Base-by-base conservation (phyloP, 2,888 invertebrate species). In the Mesorhabditis spiculigera region DNA sequence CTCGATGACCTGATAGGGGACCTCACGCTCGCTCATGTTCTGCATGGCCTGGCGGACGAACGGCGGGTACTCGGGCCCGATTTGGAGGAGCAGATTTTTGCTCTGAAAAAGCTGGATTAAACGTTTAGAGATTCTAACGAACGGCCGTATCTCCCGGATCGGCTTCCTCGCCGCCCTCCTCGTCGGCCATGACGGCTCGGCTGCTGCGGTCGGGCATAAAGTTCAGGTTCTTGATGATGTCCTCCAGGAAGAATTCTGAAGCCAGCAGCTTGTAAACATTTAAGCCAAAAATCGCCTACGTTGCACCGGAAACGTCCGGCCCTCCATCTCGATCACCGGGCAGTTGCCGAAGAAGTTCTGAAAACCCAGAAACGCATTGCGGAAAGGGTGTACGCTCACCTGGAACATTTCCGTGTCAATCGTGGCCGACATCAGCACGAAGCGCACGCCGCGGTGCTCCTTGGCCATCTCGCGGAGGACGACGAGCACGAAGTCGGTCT, bases 391-490 rank as follows among this genome's bases (percentile, higher is more conserved):
- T 28, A 28, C 28, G 28, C 28, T 50, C n/a, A 50, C 90, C 0
- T 92, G 91, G 87, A 98, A 98, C 4, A 96, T 89, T 0, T 92
- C 90, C 0, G 94, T 95, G 83, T 98, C 96, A 62, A 98, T 94
- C 0, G 97, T 97, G 8, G 97, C 97, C 0, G 96, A 96, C 97
- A 98, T 97, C 45, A 98, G 91, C 69, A 98, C 92, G 6, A 98
- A 91, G 50, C 94, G 90, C 43, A 98, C 87, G 79, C 96, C 93
- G 0, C 94, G 94, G 88, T 93, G 95, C 0, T 91, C 91, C 75
- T 92, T 92, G 3, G 95, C 91, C 95, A 98, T 94, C 86, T 97
- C 97, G 5, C 95, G 90, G 4, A 98, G 89, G 2, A 98, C 90
- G 67, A 97, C 94, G 88, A 98, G 89, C 3, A 96, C 90, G 84